Base-by-base conservation (phyloP, 2,888 invertebrate species). In the Rutpela maculata region DNA sequence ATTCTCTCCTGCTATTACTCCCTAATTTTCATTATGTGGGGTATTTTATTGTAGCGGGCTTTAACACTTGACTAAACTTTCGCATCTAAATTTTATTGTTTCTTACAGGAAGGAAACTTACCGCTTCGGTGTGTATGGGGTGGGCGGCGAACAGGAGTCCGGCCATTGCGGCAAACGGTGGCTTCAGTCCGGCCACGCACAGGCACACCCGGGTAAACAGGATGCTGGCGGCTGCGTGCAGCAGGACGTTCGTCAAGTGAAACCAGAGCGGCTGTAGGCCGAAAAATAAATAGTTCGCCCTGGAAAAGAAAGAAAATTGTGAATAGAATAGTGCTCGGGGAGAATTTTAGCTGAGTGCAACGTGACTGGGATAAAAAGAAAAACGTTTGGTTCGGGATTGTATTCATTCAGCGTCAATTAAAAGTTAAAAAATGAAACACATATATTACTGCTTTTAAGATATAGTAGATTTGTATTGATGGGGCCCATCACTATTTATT, bases 101-200 rank as follows among this genome's bases (percentile, higher is more conserved):
- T 63, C 72, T 72, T 72, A 67, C 59, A 22, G 55, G 63, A 72
- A 56, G 50, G 57, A 66, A 35, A 93, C 95, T 95, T 89, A 96
- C 97, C 88, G 97, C 97, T 90, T 97, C 97, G 0, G 96, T 96
- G 89, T 97, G 97, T 80, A 97, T 93, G 22, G 97, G 97, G 88
- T 97, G 97, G 3, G 95, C 93, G 5, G 97, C 96, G 87, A 97
- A 97, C 83, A 97, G 90, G 60, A 95, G 89, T 18, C 95, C 95
- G 0, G 95, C 94, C 15, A 95, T 89, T 9, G 94, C 93, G 6
- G 95, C 94, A 83, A 95, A 94, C 59, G 93, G 93, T 18, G 93
- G 92, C 85, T 93, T 93, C 82, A 95, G 91, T 19, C 93, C 92
- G 65, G 94, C 95, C 68, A 95, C 92, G n/a, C 91, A 91, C 66